Evolutionary conservation across 2,888 invertebrate genomes (phyloP), one percentile per base, ranked within the genome.

Genomic region (Criorhina ranunculi): DNA sequence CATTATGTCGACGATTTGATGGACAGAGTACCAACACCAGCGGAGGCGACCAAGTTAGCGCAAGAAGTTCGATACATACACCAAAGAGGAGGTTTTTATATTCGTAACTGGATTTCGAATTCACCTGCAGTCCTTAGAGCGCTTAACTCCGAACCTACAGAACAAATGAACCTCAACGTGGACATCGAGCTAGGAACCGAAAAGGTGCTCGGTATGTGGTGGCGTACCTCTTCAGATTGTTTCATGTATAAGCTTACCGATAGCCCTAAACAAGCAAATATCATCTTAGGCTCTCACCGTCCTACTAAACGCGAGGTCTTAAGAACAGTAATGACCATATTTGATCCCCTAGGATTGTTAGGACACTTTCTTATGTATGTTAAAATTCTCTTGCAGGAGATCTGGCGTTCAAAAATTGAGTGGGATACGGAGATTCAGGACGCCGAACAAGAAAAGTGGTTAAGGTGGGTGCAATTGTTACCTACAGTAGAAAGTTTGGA

Each of bases 391-490:
- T 35, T 87, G 3, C 81, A 87, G 35, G 86, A 86, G 33, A 31
- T 80, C 70, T 11, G 79, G 70, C 9, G 53, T 0, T 78, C 44
- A 0, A 72, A 51, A 15, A 81, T 75, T 0, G 60, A 31, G 1
- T 86, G 82, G 86, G 75, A 82, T 29, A 72, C 77, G 0, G 24
- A 46, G 37, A 75, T 88, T 4, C 44, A 87, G 11, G 86, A 86
- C 5, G 73, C 86, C 24, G 72, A 87, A 17, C 37, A 75, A 6
- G 29, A 40, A 4, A 87, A 86, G 31, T 88, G 88, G 87, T 15
- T 53, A 5, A 66, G 60, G n/a, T 88, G 88, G 88, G 4, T 87
- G 0, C 49, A 78, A 7, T 42, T 85, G 5, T 44, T 89, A 7
- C 85, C 83, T 0, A 49, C 82, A 6, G 64, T 87, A 9, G 79